Base-by-base conservation (phyloP, 2,888 invertebrate genomes). In the Pachycephus smyrnensis region DNA sequence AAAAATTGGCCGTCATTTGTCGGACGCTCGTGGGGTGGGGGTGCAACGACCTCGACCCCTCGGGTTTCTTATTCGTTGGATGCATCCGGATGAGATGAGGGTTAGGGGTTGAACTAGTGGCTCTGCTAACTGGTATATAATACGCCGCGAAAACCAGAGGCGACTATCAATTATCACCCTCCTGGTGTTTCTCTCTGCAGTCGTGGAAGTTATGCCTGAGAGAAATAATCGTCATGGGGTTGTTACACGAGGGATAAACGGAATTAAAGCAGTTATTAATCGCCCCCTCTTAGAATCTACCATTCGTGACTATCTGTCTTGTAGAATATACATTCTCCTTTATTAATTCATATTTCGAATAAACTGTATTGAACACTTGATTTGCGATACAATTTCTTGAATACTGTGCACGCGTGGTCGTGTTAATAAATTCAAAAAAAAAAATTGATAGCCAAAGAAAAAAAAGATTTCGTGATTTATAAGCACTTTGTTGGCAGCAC, bases 1-100 rank as follows among this genome's bases (percentile, higher is more conserved):
- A 86, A 83, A 90, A 90, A 90, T 90, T 90, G 89, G 88, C 90
- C 86, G 86, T 90, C 90, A 88, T 90, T 90, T 90, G 89, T 87
- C 84, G 82, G 82, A 73, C 73, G 75, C 80, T 77, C 81, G 76
- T 35, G 31, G 32, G 32, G 73, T 12, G 76, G 79, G 81, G 73
- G 75, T 79, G 69, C 69, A 32, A 32, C 69, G 23, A 55, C 55
- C 55, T 55, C 40, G 35, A 71, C 33, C 68, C 76, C 37, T 75
- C 15, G 35, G 69, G 33, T 68, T 75, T 75, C 71, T 75, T 78
- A 68, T 75, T 76, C 69, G 36, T 35, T 30, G 71, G 71, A 23
- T 71, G 71, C 71, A 71, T 11, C 71, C 12, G 71, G 71, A 71
- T 6, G 71, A 71, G 71, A 33, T 31, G 71, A 33, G 15, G 30